Conservation (phyloP, 92 coral and sea anemone species). For the Pocillopora meandrina region DNA sequence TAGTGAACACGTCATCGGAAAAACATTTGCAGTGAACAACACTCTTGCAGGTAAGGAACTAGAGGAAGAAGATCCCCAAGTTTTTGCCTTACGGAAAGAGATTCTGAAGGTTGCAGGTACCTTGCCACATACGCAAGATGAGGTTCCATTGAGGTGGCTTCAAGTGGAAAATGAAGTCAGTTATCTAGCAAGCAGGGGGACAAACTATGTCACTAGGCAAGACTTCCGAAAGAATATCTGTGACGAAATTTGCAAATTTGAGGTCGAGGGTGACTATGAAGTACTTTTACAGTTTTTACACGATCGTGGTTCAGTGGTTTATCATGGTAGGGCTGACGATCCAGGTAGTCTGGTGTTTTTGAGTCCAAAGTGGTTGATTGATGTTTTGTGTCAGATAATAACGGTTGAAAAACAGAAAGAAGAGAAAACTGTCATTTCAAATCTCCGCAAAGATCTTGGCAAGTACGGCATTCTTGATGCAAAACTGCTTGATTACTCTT, state of each 20-base stretch:
- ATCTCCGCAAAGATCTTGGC: background rate
- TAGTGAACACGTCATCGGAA: too few species aligned
- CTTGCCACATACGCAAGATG: too few species aligned
- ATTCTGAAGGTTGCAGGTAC: too few species aligned
- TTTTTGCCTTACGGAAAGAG: background rate
- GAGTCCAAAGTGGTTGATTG: conserved; percentile 7
- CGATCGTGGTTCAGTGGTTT: conserved; percentile 6
- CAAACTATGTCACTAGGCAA: background rate
- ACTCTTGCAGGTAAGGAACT: background rate
- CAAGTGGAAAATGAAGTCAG: background rate
- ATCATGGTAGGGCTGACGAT: background rate
- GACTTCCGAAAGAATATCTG: background rate
- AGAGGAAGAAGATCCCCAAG: background rate
- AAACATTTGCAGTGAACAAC: background rate
- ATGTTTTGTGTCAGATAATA: conserved; percentile 1
- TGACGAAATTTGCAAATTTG: background rate
- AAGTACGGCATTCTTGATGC: background rate
- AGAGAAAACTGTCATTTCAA: background rate
- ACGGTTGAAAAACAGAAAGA: background rate
- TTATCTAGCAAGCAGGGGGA: background rate
- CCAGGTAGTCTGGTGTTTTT: background rate
- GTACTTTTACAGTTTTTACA: conserved; percentile 4
- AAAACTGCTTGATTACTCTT: background rate
- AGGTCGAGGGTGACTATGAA: conserved; percentile 8
- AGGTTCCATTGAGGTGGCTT: too few species aligned